Base-by-base conservation (phyloP, 2,888 invertebrate species). In the Mesorhabditis spiculigera region DNA sequence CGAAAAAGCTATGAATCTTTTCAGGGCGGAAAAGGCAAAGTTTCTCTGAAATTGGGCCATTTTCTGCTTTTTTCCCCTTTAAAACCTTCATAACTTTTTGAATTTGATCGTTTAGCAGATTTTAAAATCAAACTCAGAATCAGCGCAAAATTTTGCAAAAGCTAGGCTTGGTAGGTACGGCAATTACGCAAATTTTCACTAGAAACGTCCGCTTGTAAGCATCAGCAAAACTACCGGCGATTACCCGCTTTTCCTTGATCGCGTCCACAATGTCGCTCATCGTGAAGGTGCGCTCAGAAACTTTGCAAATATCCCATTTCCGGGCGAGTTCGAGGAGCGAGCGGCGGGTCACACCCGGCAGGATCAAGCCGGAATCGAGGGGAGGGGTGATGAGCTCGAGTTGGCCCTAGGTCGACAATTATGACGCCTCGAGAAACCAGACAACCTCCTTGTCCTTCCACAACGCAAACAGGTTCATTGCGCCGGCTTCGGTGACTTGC, bases 381-480 rank as follows among this genome's bases (percentile, higher is more conserved):
- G n/a, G 93, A 6, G 97, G 95, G 6, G 97, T 98, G 43, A 93
- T 90, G 80, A 98, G 87, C 88, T 94, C 94, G 87, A 91, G 91
- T 86, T 94, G 95, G 94, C 87, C 43, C 87, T 88, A 79, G 4
- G 43, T n/a, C 6, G 6, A 13, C 6, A 50, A 50, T 10, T 50
- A 13, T 13, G 58, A 13, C 8, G n/a, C 1, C 3, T 28, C 28
- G 28, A 28, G 28, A 28, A 28, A 28, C 28, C 28, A 28, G 94
- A 93, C 90, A 95, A 95, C 86, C 58, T 92, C 89, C 69, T 93
- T 92, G 86, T 95, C 93, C 76, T 92, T 89, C 87, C 91, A 91
- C 81, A 92, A 91, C 86, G 94, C 90, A 86, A 97, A 96, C 67
- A 98, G 91, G 86, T 98, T 98, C 98, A 98, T 98, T 10, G 96